Base-by-base conservation (phyloP, 2,888 invertebrate genomes). In the Tachina fera region DNA sequence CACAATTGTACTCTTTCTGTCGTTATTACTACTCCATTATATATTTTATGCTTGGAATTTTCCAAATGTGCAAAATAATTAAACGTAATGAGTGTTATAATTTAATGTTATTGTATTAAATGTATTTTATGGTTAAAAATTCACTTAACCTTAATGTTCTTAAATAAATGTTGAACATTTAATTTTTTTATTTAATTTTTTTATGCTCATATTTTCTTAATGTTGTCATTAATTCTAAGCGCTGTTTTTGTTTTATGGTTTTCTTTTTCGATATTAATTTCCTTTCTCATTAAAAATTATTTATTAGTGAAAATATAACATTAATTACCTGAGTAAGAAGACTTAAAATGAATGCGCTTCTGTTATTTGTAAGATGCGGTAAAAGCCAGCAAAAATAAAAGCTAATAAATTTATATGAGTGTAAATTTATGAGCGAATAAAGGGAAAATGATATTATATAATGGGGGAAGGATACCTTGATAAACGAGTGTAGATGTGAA, bases 301-400 rank as follows among this genome's bases (percentile, higher is more conserved):
- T 88, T 88, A 88, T 80, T 86, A 86, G 86, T 78, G 79, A 87
- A 87, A 88, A 88, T 88, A 88, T 86, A 83, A 83, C 84, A 84
- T 88, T 86, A 87, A 87, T 87, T 87, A 87, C 72, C 83, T 72
- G 65, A 16, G 71, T n/a, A 47, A 67, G 65, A 63, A 65, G 78
- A 14, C 75, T 81, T 74, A 79, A 67, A 75, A 47, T 75, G 71
- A 75, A 47, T 75, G 61, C 63, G 85, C 74, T 79, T 79, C 74
- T 79, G 76, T 71, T 68, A 83, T 67, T 72, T 65, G 61, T 60
- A 75, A 83, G 82, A 71, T 53, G 71, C 63, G 75, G 51, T 31
- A 70, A 63, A 81, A 58, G 45, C 49, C 22, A 74, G 19, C 70
- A 45, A 58, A 61, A 80, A 72, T 68, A 61, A 79, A 78, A 80